Evolutionary conservation across 2,888 invertebrate genomes (phyloP).

Genomic region (Lepidochrysops patricia): DNA sequence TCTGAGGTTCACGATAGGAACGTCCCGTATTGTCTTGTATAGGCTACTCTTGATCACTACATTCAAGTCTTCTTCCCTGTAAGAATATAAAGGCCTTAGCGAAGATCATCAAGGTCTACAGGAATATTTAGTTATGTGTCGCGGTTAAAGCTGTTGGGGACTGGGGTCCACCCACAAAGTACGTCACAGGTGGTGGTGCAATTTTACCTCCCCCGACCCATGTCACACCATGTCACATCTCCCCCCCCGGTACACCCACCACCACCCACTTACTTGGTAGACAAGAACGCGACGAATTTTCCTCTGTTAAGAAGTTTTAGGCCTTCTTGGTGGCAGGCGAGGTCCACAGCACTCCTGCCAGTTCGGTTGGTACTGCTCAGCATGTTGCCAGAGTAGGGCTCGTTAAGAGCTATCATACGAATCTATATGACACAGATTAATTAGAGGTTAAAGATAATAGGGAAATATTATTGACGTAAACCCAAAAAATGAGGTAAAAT

Average conservation of each 20-base stretch:
- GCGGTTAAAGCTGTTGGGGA: no score
- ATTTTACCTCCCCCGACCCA: not conserved
- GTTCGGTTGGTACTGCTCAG: constrained; percentile 26
- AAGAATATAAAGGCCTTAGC: constrained; percentile 17
- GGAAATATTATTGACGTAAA: no score
- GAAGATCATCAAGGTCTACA: not conserved
- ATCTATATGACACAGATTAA: constrained; percentile 35
- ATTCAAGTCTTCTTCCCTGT: constrained; percentile 35
- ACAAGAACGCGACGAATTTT: constrained; percentile 47
- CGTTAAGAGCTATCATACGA: constrained; percentile 47
- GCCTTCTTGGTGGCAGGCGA: constrained; percentile 41
- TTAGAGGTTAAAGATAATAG: not conserved
- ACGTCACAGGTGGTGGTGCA: no score
- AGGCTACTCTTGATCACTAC: constrained; percentile 30
- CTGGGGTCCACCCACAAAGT: no score
- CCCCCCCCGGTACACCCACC: not conserved
- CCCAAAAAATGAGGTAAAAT: no score
- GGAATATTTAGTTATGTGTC: no score
- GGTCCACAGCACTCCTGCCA: constrained; percentile 39
- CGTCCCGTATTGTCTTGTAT: constrained; percentile 17
- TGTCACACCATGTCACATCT: not conserved
- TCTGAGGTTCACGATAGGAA: constrained; percentile 46
- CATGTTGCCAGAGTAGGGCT: constrained; percentile 46
- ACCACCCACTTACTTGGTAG: constrained; percentile 36
- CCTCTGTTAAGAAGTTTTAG: constrained; percentile 22